Evolutionary conservation across 2,113 vertebrate species (phyloP), one percentile per base, ranked within the genome.

Genomic region (Aegypius monachus): DNA sequence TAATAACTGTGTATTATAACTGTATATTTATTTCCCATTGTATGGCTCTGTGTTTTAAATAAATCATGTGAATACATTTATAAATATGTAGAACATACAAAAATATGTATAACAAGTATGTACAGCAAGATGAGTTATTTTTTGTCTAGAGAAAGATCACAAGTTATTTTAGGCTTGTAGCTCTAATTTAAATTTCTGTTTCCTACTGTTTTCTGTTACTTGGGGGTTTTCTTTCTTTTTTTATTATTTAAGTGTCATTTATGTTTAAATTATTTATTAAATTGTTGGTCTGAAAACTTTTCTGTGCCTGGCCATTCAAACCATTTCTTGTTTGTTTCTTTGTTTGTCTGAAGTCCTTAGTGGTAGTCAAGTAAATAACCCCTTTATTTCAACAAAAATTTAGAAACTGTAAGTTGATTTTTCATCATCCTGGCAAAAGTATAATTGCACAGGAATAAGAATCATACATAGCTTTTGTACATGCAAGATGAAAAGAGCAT

Each of bases 391-490:
- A 82, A 70, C 17, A 92, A 62, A 74, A 66, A 67, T 13, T 42
- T 53, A 59, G 42, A 86, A 70, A n/a, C 2, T 36, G 18, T 22
- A 61, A 4, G 4, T 68, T 88, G 61, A 45, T 6, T 78, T 81
- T 47, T 70, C 17, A 22, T 71, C n/a, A 43, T 43, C 23, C 26
- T 74, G n/a, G 67, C 21, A 75, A 34, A 70, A 88, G 53, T 36
- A 48, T 53, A 53, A 67, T 43, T 26, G 5, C 4, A 8, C 8
- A 25, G 8, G 8, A 40, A 75, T 14, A 75, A 47, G 9, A 42
- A n/a, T 26, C 7, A n/a, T 25, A 55, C 0, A 2, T n/a, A 48
- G 3, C 11, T 81, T 34, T 61, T 73, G 26, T n/a, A 53, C 10
- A 45, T 29, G 8, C 4, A 52, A 56, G 40, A 78, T 16, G 10